phyloP scores from a whole-genome alignment of 92 coral and sea anemone genomes.

The Anthopleura xanthogrammica region DNA sequence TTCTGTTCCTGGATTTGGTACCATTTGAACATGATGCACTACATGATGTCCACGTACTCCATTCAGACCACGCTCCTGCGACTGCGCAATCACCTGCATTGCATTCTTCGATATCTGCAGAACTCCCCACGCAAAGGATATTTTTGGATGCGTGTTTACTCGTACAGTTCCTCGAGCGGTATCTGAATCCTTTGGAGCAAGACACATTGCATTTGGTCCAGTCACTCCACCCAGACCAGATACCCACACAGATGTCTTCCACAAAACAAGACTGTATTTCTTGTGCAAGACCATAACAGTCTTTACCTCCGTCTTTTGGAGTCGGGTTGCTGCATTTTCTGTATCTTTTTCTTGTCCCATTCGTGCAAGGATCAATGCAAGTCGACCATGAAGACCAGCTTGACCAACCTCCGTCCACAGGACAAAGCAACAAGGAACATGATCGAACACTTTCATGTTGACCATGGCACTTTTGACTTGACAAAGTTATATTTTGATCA shows the following conservation, averaged over 20 bases:
- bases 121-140: conserved; percentile 48
- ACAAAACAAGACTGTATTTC: conserved; percentile 45
- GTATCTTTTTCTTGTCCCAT: conserved; percentile 47
- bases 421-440: conserved; percentile 63
- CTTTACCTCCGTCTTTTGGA: conserved; percentile 57
- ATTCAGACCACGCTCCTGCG: conserved; percentile 79
- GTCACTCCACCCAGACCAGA: conserved; percentile 61
- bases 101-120: conserved; percentile 41
- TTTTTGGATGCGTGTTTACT: conserved; percentile 13
- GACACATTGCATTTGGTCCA: conserved; percentile 67
- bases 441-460: conserved; percentile 25
- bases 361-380: conserved; percentile 60
- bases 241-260: conserved; percentile 33
- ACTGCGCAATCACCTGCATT: conserved; percentile 49
- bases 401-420: conserved; percentile 67
- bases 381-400: conserved; percentile 66
- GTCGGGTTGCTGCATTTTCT: conserved; percentile 59
- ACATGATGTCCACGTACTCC: conserved; percentile 71
- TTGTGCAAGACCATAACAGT: conserved; percentile 50
- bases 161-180: conserved; percentile 48
- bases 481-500: conserved; percentile 36
- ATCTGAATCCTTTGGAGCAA: conserved; percentile 58
- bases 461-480: conserved; percentile 61
- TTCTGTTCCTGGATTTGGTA: conserved; percentile 51
- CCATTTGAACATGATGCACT: conserved; percentile 72